Base-by-base conservation (phyloP, 1,140 invertebrate genomes). In the Trichonephila clavata region DNA sequence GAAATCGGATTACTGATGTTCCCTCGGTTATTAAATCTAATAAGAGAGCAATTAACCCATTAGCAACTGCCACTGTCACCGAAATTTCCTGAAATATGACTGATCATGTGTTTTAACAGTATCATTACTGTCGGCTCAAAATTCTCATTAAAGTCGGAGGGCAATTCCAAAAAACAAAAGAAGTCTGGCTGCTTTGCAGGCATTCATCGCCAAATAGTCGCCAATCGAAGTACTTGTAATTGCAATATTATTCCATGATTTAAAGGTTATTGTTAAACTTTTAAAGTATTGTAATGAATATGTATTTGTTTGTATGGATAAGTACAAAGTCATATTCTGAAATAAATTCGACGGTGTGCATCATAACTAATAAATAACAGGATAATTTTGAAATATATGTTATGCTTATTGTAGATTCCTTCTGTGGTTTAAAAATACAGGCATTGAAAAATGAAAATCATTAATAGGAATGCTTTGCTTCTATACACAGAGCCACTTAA, bases 21-120 rank as follows among this genome's bases (percentile, higher is more conserved):
- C 81, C 43, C 50, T 57, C 81, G 8, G n/a, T 84, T 59, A 84
- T 84, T 84, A 84, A 84, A 57, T 50, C 81, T 84, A 84, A 84
- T 84, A 57, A 84, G 39, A 57, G 81, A 84, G 81, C 81, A 84
- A 84, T 84, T 84, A 84, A 24, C 81, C 20, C 13, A 59, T 84
- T 59, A 84, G 50, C 43, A 59, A 84, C 21, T 84, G 81, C 43
- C 81, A 59, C 81, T 57, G 50, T 27, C 81, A 27, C 81, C 43
- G 43, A 57, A 24, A 24, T 27, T 59, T 84, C 50, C n/a, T 57
- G 13, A 59, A 57, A 84, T 84, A 27, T 57, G 43, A 84, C 81
- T 24, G n/a, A 59, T 59, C 81, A 84, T 59, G 81, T 59, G 81
- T 84, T 27, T 59, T 57, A 18, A 24, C 50, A 32, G 43, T 84